These are phyloP conservation scores for Parauchenoglanis ngamensis DNA, from an alignment of 2,797 vertebrate genomes.

Conservation along the genomic window DNA sequence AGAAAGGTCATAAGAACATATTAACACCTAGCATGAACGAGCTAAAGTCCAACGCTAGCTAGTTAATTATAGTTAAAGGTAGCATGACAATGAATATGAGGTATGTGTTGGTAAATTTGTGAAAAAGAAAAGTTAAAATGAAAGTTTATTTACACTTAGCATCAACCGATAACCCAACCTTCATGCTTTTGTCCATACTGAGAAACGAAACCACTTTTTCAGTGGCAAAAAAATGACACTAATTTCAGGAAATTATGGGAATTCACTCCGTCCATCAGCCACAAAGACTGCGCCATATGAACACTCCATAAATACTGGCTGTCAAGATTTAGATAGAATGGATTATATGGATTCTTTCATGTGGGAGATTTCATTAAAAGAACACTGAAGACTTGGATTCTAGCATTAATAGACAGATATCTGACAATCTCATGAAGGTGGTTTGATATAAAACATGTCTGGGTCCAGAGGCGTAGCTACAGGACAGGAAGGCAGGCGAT, in stretches of 20 bases:
- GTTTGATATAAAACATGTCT: neutral
- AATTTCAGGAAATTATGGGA: slow-evolving; percentile 1
- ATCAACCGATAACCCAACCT: neutral
- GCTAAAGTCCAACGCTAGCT: neutral
- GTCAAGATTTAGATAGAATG: neutral
- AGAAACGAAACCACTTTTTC: neutral
- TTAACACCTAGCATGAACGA: neutral
- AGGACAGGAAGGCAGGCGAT: neutral
- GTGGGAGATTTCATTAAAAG: neutral
- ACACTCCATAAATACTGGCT: neutral
- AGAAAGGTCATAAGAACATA: neutral
- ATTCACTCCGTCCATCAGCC: neutral
- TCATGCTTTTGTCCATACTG: neutral
- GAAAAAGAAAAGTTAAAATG: neutral
- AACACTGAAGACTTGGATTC: slow-evolving; percentile 4
- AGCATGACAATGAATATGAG: neutral
- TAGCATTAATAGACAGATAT: neutral
- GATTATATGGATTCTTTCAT: neutral
- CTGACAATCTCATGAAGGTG: slow-evolving; percentile 1
- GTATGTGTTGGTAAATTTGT: neutral
- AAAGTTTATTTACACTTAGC: neutral
- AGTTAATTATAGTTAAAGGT: neutral
- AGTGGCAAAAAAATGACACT: neutral
- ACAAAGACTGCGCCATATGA: neutral
- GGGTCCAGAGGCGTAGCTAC: slow-evolving; percentile 19